phyloP scores from a whole-genome alignment of 2,113 vertebrate genomes.

The Nyctereutes procyonoides region DNA sequence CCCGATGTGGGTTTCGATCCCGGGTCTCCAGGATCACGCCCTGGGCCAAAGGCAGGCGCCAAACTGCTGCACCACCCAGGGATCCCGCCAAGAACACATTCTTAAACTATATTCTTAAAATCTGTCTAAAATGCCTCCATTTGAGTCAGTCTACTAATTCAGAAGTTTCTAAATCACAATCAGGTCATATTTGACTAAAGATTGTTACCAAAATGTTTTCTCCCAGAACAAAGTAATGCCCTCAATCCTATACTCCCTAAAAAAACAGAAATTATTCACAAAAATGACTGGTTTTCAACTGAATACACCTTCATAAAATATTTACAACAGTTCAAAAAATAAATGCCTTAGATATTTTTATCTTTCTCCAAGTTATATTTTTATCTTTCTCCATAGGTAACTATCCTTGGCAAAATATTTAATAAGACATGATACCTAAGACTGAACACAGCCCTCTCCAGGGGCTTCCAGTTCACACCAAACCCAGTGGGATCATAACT shows the following conservation, averaged over 20 bases:
- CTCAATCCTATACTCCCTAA: background rate
- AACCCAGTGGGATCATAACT: background rate
- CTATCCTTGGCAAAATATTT: background rate
- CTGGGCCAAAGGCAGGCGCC: too few species aligned
- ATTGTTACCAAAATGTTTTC: slow-evolving; percentile 11
- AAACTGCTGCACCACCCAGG: too few species aligned
- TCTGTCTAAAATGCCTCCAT: slow-evolving; percentile 38
- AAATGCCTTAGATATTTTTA: background rate
- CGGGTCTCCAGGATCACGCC: too few species aligned
- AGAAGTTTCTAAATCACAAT: background rate
- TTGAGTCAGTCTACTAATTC: slow-evolving; percentile 9
- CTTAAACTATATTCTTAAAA: background rate
- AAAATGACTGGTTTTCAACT: slow-evolving; percentile 25
- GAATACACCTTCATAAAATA: background rate
- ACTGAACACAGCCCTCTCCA: background rate
- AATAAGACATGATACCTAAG: background rate
- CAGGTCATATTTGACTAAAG: background rate
- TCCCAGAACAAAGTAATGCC: background rate
- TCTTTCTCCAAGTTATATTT: background rate
- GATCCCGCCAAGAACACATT: background rate
- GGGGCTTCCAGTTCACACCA: background rate
- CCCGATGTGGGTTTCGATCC: too few species aligned
- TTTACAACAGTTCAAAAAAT: background rate
- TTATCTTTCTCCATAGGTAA: background rate
- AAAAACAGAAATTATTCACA: background rate